phyloP scores from a whole-genome alignment of 2,797 vertebrate species.

The Ctenopoma multispine region DNA sequence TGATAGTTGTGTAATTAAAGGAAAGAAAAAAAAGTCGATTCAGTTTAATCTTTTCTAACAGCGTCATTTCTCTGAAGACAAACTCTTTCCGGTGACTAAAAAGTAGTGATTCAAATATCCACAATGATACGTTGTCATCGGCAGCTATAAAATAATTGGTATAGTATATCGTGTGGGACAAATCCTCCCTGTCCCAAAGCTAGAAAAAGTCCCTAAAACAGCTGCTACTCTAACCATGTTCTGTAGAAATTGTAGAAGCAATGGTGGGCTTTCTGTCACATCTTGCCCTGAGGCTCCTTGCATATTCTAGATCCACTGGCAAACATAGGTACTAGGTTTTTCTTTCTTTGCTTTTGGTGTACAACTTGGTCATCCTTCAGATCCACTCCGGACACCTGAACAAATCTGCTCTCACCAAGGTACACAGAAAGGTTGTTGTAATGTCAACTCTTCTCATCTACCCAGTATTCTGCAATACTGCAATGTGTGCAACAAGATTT shows the following conservation, averaged over 20 bases:
- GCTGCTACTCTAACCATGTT: conserved; percentile 1
- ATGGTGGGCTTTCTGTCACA: conserved; percentile 5
- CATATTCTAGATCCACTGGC: conserved; percentile 10
- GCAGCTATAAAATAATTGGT: conserved; percentile 6
- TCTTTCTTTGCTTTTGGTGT: conserved; percentile 5
- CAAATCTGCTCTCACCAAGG: conserved; percentile 35
- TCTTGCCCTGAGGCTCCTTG: conserved; percentile 24
- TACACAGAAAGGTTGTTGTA: conserved; percentile 35
- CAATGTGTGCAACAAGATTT: conserved; percentile 26
- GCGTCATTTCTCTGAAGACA: conserved; percentile 1
- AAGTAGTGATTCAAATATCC: conserved; percentile 32
- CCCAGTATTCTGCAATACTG: not conserved
- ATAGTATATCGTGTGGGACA: conserved; percentile 16
- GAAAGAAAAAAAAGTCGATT: conserved; percentile 4
- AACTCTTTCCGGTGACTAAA: conserved; percentile 27
- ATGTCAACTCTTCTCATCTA: conserved; percentile 40
- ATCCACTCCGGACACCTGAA: conserved; percentile 54
- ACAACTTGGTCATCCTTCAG: conserved; percentile 17
- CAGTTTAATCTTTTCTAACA: conserved; percentile 4
- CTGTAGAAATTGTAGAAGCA: not conserved
- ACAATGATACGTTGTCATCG: conserved; percentile 1
- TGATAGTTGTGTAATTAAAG: conserved; percentile 10
- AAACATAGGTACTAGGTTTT: not conserved
- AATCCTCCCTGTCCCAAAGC: conserved; percentile 5
- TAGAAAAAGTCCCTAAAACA: conserved; percentile 6